Evolutionary conservation across 53 echinoderm and acorn worm species (phyloP).

Genomic region (Stichopus horrens): DNA sequence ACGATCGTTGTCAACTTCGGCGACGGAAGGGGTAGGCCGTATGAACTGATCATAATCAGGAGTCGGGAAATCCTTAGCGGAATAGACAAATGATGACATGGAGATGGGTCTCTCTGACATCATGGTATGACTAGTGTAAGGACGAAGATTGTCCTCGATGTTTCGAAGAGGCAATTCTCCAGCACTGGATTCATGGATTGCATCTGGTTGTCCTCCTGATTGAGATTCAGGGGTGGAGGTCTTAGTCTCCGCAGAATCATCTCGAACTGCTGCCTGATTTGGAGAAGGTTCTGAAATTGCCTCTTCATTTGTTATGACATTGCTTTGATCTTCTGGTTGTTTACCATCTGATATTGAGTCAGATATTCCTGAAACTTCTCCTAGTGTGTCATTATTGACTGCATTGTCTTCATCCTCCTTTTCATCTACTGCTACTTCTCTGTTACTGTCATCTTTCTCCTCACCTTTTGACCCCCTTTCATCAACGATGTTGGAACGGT

Average conservation of each 20-base stretch:
- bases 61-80: conserved; percentile 77
- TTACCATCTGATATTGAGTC: too few species aligned
- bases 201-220: neutral
- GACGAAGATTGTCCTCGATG: neutral
- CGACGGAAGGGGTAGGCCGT: conserved; percentile 49
- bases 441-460: too few species aligned
- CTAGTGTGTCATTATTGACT: too few species aligned
- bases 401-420: too few species aligned
- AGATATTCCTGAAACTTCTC: too few species aligned
- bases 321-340: too few species aligned
- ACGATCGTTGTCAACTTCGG: conserved; percentile 43
- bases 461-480: too few species aligned
- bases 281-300: neutral
- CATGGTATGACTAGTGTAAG: conserved; percentile 34
- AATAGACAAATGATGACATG: conserved; percentile 58
- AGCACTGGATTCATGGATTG: neutral
- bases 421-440: too few species aligned
- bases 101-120: conserved; percentile 54
- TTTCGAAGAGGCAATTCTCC: neutral
- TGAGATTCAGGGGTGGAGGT: neutral
- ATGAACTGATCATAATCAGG: conserved; percentile 82
- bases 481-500: too few species aligned
- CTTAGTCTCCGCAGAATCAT: neutral
- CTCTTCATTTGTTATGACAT: too few species aligned
- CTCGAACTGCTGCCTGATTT: neutral